A percentile compares a stretch with the other conserved stretches of the same genome.
These are phyloP conservation scores for Subacronicta megacephala DNA, from an alignment of 2,888 invertebrate genomes.

Conservation along the genomic window DNA sequence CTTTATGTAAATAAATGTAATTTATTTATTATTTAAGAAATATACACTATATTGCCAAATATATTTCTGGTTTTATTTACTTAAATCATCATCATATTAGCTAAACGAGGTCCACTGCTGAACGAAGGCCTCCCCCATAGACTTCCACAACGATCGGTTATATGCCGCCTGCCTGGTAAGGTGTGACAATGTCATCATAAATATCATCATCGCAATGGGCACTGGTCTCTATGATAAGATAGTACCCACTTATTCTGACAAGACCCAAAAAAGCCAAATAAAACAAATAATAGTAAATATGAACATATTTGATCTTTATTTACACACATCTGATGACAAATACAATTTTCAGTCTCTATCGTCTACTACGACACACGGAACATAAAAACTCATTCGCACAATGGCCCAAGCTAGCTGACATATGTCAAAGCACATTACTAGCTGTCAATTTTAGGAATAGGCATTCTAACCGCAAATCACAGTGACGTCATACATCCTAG, in stretches of 20 bases:
- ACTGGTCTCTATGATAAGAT: no score
- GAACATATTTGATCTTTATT: constrained; percentile 74
- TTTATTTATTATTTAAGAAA: constrained; percentile 54
- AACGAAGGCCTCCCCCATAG: no score
- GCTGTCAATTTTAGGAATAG: no score
- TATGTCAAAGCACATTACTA: no score
- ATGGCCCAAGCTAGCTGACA: constrained; percentile 8
- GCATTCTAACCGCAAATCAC: no score
- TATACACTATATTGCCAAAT: constrained; percentile 53
- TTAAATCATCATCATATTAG: background rate
- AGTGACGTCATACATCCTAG: no score
- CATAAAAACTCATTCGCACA: constrained; percentile 25
- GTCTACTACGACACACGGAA: constrained; percentile 60
- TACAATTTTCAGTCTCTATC: constrained; percentile 71
- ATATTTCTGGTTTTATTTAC: constrained; percentile 30
- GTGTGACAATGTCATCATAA: no score
- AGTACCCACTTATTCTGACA: no score
- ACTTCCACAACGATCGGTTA: no score
- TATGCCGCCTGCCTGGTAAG: no score
- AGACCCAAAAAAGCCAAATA: constrained; percentile 14
- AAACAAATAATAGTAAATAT: constrained; percentile 63
- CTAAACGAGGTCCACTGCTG: no score
- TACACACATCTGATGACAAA: constrained; percentile 68
- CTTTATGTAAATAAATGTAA: constrained; percentile 51
- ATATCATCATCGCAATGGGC: no score